These are phyloP conservation scores for Hyphantria cunea DNA, from an alignment of 1,140 invertebrate species.

Conservation along the genomic window DNA sequence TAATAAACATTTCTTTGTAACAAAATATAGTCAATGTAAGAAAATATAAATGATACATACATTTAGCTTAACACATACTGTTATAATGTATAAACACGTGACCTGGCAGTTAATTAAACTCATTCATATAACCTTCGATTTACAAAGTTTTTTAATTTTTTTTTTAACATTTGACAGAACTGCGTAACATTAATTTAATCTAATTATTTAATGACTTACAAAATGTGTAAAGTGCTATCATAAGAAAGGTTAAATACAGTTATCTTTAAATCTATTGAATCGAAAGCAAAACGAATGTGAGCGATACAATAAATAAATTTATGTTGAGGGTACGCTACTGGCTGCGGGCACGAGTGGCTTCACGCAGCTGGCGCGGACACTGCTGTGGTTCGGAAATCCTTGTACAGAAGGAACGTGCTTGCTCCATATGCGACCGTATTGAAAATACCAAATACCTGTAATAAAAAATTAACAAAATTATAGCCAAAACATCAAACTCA, in stretches of 20 bases:
- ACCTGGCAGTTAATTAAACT: conserved; percentile 12
- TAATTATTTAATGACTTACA: no score
- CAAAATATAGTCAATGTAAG: not conserved
- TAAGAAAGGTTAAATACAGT: conserved; percentile 6
- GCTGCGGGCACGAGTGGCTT: conserved; percentile 23
- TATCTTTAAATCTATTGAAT: conserved; percentile 14
- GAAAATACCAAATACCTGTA: conserved; percentile 90
- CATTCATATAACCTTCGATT: conserved; percentile 16
- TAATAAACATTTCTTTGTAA: conserved; percentile 10
- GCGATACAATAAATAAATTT: conserved; percentile 18
- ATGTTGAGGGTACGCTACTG: conserved; percentile 24
- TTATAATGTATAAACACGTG: conserved; percentile 8
- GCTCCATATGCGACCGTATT: conserved; percentile 90
- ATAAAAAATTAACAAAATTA: conserved; percentile 36
- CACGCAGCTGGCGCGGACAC: conserved; percentile 63
- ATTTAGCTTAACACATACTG: not conserved
- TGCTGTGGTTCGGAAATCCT: conserved; percentile 86
- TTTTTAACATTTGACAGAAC: no score
- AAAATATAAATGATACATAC: not conserved
- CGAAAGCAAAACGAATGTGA: conserved; percentile 35
- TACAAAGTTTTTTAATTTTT: conserved; percentile 4
- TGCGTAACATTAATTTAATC: no score
- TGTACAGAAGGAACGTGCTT: conserved; percentile 88
- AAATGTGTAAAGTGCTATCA: not conserved
- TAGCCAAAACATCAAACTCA: not conserved